phyloP scores from a whole-genome alignment of 2,888 invertebrate species.

The Drosophila borealis region DNA sequence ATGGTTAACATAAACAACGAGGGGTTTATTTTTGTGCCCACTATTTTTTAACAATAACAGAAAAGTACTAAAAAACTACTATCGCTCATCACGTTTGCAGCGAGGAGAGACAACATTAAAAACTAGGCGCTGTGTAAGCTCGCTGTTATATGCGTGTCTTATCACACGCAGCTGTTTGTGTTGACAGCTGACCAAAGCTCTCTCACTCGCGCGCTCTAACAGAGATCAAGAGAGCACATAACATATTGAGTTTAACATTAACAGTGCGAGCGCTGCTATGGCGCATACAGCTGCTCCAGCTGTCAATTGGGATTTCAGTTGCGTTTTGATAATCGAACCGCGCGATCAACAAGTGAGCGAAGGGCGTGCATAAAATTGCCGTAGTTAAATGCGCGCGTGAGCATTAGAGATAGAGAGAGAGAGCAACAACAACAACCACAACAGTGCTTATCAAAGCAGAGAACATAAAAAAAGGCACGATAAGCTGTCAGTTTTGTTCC shows the following conservation, averaged over 20 bases:
- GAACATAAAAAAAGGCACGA: constrained; percentile 32
- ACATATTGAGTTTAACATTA: constrained; percentile 32
- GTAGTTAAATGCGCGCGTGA: constrained; percentile 10
- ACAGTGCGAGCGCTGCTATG: constrained; percentile 27
- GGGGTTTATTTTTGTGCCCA: not conserved
- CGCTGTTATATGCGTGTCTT: constrained; percentile 26
- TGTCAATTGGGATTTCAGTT: constrained; percentile 44
- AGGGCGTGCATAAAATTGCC: not conserved
- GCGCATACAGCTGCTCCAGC: constrained; percentile 13
- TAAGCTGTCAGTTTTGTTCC: constrained; percentile 33
- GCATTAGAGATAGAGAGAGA: not conserved
- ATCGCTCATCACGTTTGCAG: not conserved
- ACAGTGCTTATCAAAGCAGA: constrained; percentile 52
- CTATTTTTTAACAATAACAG: constrained; percentile 8
- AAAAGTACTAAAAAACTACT: not conserved
- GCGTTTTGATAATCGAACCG: constrained; percentile 54
- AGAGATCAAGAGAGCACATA: constrained; percentile 25
- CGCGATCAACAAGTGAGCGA: constrained; percentile 46
- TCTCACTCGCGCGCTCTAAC: constrained; percentile 12
- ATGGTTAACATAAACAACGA: not conserved
- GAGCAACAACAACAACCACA: constrained; percentile 10
- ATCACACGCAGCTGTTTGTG: constrained; percentile 49
- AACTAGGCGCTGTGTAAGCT: not conserved
- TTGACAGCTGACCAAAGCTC: constrained; percentile 35
- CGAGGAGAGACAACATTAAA: not conserved